Evolutionary conservation across 2,113 vertebrate species (phyloP), one percentile per base, ranked within the genome.

Genomic region (Zosterops japonicus): DNA sequence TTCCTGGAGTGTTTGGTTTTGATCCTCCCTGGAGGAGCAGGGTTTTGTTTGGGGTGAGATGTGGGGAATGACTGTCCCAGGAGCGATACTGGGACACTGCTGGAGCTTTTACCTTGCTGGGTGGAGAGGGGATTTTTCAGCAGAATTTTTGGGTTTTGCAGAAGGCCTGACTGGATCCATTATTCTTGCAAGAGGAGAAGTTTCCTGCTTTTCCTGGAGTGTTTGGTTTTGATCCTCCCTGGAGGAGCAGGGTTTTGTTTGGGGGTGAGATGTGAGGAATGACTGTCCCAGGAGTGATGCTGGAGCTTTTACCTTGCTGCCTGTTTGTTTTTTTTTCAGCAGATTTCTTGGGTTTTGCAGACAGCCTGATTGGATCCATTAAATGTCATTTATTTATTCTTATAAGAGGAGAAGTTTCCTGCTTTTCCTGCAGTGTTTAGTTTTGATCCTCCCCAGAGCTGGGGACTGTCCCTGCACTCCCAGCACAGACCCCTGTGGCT

Each of bases 241-340:
- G 27, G 39, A 81, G 56, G 39, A 36, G 36, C 36, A 36, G 36
- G 36, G 36, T 36, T 36, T 36, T 36, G 36, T 36, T 36, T 36
- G 36, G 36, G 36, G 36, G 36, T 36, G 36, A 36, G 8, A 36
- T 36, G 36, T 36, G 36, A 8, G 36, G 36, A n/a, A n/a, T n/a
- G n/a, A 39, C 9, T 39, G 21, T 33, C 22, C 49, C 50, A 23
- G 78, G 24, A 44, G 65, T 0, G 0, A 12, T 14, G 0, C 47
- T 15, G 59, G 52, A 64, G 59, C 79, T 78, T 83, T 83, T 14
- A 3, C 53, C 56, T n/a, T 49, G 19, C 52, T 78, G 31, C 5
- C 4, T 27, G 49, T 24, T 22, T 12, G 46, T 9, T 21, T 50
- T 25, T 55, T 29, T 25, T 55, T 29, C 49, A 70, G 16, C 42